Evolutionary conservation across 2,888 invertebrate genomes (phyloP), one percentile per base, ranked within the genome.

Genomic region (Noctuana brunneofusca): DNA sequence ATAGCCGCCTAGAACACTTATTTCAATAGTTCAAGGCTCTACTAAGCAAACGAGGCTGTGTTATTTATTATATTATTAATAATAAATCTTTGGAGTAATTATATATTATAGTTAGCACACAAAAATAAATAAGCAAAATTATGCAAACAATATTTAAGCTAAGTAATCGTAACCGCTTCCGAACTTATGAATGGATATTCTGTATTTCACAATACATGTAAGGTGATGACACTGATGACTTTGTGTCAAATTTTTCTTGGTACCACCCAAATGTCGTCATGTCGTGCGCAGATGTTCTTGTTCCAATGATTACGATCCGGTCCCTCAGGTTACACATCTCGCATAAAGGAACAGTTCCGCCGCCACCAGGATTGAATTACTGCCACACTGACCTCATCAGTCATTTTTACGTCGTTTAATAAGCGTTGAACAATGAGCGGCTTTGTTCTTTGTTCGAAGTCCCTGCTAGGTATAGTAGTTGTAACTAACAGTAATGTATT

Each of bases 331-430:
- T 59, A 16, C 53, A 60, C 59, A 58, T 63, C 53, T 58, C 41
- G 55, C 50, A 66, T 68, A 68, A 66, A 66, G 65, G 60, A 48
- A 46, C 56, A 54, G 72, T 75, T 73, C 75, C 78, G 74, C 72
- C 74, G 72, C 73, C 68, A 68, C 67, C 73, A 75, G 69, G 71
- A 79, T 81, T 81, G 78, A 81, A 76, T 80, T 81, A 79, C 69
- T 81, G 78, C 79, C 79, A 80, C 71, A 72, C 71, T 83, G 81
- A 83, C 79, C 76, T 82, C 81, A 82, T 80, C 80, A 70, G 71
- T 79, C 74, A 78, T 79, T 79, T 79, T 73, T 71, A 72, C 72
- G 66, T 69, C 70, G 68, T 71, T 72, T 71, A 69, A 72, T 75
- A 71, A 72, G 68, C 71, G 73, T 70, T 69, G 69, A 73, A 71